phyloP scores from a whole-genome alignment of 2,888 invertebrate genomes.

The Eupithecia insigniata region DNA sequence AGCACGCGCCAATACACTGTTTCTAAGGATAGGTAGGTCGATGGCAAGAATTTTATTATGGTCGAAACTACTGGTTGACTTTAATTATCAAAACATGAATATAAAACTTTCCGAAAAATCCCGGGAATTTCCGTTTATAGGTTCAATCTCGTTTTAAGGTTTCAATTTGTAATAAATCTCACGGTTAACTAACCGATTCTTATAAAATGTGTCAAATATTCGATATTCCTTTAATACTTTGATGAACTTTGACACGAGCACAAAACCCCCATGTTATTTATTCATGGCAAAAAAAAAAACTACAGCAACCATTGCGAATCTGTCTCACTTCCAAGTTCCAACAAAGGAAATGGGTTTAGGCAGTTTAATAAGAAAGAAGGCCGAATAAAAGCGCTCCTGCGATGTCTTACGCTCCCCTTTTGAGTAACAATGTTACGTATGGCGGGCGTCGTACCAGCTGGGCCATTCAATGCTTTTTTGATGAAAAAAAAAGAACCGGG shows the following conservation, averaged over 20 bases:
- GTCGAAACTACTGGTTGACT: neutral
- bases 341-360: conserved; percentile 64
- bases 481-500: conserved; percentile 49
- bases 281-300: conserved; percentile 64
- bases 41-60: neutral
- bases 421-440: conserved; percentile 74
- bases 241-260: conserved; percentile 76
- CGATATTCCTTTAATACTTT: conserved; percentile 49
- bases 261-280: conserved; percentile 62
- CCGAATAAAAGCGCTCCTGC: conserved; percentile 67
- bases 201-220: conserved; percentile 23
- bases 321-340: conserved; percentile 53
- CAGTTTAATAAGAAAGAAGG: conserved; percentile 42
- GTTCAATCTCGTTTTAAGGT: neutral
- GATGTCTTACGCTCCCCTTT: conserved; percentile 68
- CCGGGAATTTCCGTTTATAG: neutral
- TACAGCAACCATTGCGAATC: conserved; percentile 66
- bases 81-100: no score
- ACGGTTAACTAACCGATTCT: conserved; percentile 21
- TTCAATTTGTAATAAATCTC: conserved; percentile 9
- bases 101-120: neutral
- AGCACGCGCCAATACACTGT: conserved; percentile 49
- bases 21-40: conserved; percentile 26
- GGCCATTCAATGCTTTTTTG: conserved; percentile 71
- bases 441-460: conserved; percentile 75